Evolutionary conservation across 2,797 vertebrate species (phyloP), one percentile per base, ranked within the genome.

Genomic region (Mallotus villosus): DNA sequence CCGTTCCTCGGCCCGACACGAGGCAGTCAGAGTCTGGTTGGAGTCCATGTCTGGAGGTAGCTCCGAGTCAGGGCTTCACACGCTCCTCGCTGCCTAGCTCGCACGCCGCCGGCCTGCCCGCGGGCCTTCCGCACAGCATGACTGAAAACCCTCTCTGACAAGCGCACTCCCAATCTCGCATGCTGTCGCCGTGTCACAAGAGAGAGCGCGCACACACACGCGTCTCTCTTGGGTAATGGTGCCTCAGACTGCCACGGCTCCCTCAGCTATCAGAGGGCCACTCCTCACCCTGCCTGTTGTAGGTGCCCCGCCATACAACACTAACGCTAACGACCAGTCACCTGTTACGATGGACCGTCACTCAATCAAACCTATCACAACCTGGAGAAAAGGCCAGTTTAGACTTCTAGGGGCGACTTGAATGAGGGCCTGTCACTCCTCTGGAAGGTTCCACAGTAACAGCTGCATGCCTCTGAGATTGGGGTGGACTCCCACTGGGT

Each of bases 1-100:
- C 93, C 95, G 94, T 92, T 93, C 94, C 77, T 97, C 96, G 90
- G 72, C 94, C 85, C 95, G 95, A 88, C 95, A 93, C 76, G 95
- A 98, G 85, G 96, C 95, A 78, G 97, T 99, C 89, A 94, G 95
- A 94, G 96, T 97, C 93, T 99, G 98, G 98, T 94, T 99, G 96
- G 96, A 99, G 90, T 96, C 96, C 67, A 88, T 98, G 91, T 95
- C 96, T 82, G 94, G 96, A 99, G 98, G 98, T 99, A 99, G 97
- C 93, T 87, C 92, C 85, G 90, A 90, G 64, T 51, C 74, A 49
- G 83, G 86, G 85, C 79, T 85, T 85, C 32, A 53, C 64, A 32
- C 0, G 67, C 78, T 87, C 84, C 61, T 55, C 2, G 12, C 84
- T 70, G 2, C 55, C 74, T 76, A 87, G 85, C 82, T 73, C 78